phyloP scores from a whole-genome alignment of 2,113 vertebrate species.

The Trichomycterus rosablanca region DNA sequence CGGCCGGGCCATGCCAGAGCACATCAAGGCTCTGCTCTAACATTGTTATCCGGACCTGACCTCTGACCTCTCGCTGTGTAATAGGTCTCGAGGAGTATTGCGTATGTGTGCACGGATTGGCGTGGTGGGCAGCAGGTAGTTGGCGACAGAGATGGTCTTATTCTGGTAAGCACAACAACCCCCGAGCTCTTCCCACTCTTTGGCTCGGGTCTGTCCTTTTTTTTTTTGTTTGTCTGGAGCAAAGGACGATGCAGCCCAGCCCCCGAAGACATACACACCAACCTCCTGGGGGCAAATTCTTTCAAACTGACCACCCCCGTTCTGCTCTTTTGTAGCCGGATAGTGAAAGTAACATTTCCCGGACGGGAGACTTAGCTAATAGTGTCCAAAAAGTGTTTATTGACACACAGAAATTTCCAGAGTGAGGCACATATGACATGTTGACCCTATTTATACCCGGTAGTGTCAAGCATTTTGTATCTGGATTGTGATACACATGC shows the following conservation, averaged over 20 bases:
- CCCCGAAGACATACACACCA: slow-evolving; percentile 24
- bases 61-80: slow-evolving; percentile 36
- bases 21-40: slow-evolving; percentile 75
- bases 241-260: slow-evolving; percentile 25
- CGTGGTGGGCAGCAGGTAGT: background rate
- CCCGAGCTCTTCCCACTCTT: background rate
- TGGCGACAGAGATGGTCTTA: background rate
- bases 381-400: too few species aligned
- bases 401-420: too few species aligned
- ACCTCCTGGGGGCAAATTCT: slow-evolving; percentile 28
- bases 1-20: slow-evolving; percentile 60
- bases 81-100: background rate
- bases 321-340: slow-evolving; percentile 18
- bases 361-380: background rate
- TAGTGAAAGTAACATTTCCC: slow-evolving; percentile 36
- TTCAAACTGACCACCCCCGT: slow-evolving; percentile 17
- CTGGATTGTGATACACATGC: too few species aligned
- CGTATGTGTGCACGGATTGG: background rate
- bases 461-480: too few species aligned
- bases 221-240: slow-evolving; percentile 37
- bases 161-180: slow-evolving; percentile 7
- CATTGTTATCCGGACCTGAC: slow-evolving; percentile 58
- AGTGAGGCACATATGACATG: too few species aligned
- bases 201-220: slow-evolving; percentile 22
- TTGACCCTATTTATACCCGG: too few species aligned